A percentile compares a stretch with the other conserved stretches of the same genome.
phyloP scores from a whole-genome alignment of 2,797 vertebrate genomes.

The Rhinogobio ventralis region DNA sequence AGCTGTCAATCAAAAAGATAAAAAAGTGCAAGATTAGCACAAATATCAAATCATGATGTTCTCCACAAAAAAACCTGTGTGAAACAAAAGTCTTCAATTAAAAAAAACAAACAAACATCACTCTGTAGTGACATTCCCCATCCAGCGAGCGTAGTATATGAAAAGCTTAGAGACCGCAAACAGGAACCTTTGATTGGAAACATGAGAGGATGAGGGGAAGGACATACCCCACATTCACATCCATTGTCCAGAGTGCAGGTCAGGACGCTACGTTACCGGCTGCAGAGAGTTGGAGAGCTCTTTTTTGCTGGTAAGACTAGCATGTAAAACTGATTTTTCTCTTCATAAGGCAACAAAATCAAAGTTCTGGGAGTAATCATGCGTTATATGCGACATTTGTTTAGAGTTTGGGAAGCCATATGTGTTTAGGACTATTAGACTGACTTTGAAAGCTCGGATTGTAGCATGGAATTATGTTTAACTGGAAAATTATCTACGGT shows the following conservation, averaged over 20 bases:
- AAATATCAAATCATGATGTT: neutral
- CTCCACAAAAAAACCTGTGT: neutral
- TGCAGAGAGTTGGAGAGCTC: constrained; percentile 16
- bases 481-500: constrained; percentile 31
- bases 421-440: constrained; percentile 19
- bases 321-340: constrained; percentile 53
- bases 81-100: constrained; percentile 62
- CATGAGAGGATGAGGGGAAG: constrained; percentile 71
- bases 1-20: constrained; percentile 77
- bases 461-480: constrained; percentile 33
- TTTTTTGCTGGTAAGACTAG: constrained; percentile 53
- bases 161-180: constrained; percentile 71
- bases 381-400: constrained; percentile 37
- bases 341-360: constrained; percentile 40
- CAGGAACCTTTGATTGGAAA: constrained; percentile 80
- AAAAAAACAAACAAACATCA: constrained; percentile 59
- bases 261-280: constrained; percentile 1
- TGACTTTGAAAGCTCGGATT: constrained; percentile 44
- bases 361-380: constrained; percentile 40
- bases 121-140: constrained; percentile 70
- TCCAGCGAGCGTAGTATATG: constrained; percentile 69
- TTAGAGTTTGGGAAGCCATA: neutral
- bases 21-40: neutral
- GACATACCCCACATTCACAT: constrained; percentile 28
- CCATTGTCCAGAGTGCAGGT: constrained; percentile 22